Conservation (phyloP, 2,888 invertebrate species). For the Tortricodes alternella region DNA sequence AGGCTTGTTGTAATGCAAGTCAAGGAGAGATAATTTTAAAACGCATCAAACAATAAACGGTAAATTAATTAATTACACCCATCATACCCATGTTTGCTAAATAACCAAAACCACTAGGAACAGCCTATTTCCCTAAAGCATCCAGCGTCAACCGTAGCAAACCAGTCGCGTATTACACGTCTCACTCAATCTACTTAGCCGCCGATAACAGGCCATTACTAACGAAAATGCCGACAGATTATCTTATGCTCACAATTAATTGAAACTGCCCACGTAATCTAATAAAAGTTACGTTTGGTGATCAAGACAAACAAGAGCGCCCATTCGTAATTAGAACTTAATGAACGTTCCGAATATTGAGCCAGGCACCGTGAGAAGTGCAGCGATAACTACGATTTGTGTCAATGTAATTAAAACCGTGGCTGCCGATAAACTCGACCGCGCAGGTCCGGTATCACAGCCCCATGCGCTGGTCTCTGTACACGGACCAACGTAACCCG, state of each 20-base stretch:
- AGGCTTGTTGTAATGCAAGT: too few species aligned
- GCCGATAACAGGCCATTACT: constrained; percentile 76
- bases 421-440: constrained; percentile 76
- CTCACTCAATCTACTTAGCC: constrained; percentile 75
- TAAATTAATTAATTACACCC: constrained; percentile 16
- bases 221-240: constrained; percentile 76
- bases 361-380: constrained; percentile 80
- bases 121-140: constrained; percentile 44
- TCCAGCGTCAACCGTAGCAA: constrained; percentile 58
- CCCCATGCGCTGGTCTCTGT: constrained; percentile 69
- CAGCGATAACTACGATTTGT: constrained; percentile 80
- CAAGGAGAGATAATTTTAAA: constrained; percentile 35
- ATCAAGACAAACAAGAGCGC: constrained; percentile 81
- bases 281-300: constrained; percentile 81
- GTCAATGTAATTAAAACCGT: constrained; percentile 82
- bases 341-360: constrained; percentile 79
- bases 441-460: constrained; percentile 65
- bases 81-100: constrained; percentile 4
- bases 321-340: constrained; percentile 81
- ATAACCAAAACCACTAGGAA: constrained; percentile 14
- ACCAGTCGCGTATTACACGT: constrained; percentile 62
- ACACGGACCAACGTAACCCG: constrained; percentile 55
- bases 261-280: constrained; percentile 82
- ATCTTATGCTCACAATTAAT: constrained; percentile 76
- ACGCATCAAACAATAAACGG: constrained; percentile 40